phyloP scores from a whole-genome alignment of 2,113 vertebrate species.

The Typhlomys cinereus region DNA sequence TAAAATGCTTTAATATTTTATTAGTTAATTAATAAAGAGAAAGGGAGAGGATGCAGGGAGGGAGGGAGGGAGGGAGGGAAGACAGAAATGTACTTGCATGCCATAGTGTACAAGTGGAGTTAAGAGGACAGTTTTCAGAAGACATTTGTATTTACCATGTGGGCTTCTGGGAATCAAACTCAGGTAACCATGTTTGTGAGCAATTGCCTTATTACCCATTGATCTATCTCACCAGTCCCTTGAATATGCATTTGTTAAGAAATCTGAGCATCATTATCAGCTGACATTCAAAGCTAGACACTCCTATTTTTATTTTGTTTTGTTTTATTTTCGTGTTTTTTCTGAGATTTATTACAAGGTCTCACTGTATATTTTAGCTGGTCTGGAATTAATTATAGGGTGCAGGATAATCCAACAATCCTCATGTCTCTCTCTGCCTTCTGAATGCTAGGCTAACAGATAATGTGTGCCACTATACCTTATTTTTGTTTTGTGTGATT shows the following conservation, averaged over 20 bases:
- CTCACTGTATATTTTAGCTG: neutral
- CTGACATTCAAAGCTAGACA: constrained; percentile 11
- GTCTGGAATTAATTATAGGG: neutral
- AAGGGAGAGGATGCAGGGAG: too few species aligned
- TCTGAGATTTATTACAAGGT: neutral
- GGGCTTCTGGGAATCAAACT: too few species aligned
- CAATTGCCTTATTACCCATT: too few species aligned
- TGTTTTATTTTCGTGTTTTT: neutral
- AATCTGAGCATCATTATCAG: constrained; percentile 4
- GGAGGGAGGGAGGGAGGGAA: too few species aligned
- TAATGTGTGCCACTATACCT: neutral
- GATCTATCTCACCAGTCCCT: too few species aligned
- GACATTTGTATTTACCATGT: too few species aligned
- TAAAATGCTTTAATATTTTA: too few species aligned
- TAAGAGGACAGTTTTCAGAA: too few species aligned
- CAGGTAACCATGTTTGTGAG: too few species aligned
- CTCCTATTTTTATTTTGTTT: neutral
- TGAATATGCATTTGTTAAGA: constrained; percentile 25
- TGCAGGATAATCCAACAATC: neutral
- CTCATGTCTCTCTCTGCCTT: neutral
- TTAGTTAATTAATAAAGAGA: too few species aligned
- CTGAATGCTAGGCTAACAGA: neutral
- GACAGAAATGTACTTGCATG: neutral
- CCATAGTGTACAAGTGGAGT: too few species aligned
- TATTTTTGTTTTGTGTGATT: constrained; percentile 25